Base-by-base conservation (phyloP, 1,140 invertebrate species). In the Wasmannia auropunctata region DNA sequence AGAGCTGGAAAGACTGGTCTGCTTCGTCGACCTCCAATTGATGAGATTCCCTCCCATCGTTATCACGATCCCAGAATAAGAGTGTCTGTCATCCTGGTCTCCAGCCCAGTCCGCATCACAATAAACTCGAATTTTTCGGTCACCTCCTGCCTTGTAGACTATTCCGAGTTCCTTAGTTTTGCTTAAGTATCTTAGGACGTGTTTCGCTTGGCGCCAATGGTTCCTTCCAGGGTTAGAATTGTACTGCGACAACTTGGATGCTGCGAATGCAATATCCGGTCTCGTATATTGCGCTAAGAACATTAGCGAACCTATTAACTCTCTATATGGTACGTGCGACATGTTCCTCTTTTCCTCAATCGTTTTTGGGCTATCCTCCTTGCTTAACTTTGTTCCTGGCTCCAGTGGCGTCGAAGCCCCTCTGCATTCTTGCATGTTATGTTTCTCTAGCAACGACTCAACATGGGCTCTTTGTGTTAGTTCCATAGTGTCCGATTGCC, bases 81-180 rank as follows among this genome's bases (percentile, higher is more conserved):
- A 75, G 0, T 43, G 67, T 28, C 80, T 54, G 22, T 65, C 49
- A 22, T 83, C 81, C 2, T 43, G 0, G 6, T 81, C 79, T 49
- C 56, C 76, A 31, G 60, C 70, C 70, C 43, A 85, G 5, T 65
- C 46, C n/a, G 70, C 60, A 34, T 85, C 70, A 4, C 49, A 85
- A 22, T 62, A 62, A 2, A 63, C 34, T 0, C 10, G 37, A 6
- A 37, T 37, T 37, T 6, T 6, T 37, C 37, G 2, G 2, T 37
- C 6, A 6, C 37, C 6, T 37, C 37, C 37, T 3, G 37, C 37
- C 6, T 37, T 37, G 37, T 37, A 37, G 2, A 6, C 6, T 6
- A 37, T 2, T 37, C 37, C 37, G 2, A 37, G 37, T 2, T 37
- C 37, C 37, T 37, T 37, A 6, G 37, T 37, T 6, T 37, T 37